These are phyloP conservation scores for Poeciliopsis retropinna DNA, from an alignment of 2,113 vertebrate genomes.

Conservation along the genomic window DNA sequence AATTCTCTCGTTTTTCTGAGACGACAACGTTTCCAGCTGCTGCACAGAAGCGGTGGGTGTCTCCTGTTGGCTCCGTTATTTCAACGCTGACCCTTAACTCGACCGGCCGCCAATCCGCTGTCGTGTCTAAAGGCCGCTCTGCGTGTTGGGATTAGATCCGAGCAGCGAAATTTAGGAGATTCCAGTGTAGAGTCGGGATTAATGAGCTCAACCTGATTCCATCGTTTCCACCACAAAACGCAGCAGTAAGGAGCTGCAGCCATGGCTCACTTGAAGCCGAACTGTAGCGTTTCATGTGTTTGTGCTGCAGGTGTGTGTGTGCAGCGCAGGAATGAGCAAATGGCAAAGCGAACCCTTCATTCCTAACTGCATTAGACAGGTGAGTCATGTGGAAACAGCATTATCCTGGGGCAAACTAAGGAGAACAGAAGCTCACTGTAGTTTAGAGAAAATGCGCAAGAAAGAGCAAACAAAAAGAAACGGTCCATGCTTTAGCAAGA, in stretches of 20 bases:
- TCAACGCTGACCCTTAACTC: constrained; percentile 22
- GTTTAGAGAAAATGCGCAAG: constrained; percentile 41
- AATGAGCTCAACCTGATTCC: constrained; percentile 48
- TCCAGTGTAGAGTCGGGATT: constrained; percentile 46
- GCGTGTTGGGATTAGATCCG: constrained; percentile 40
- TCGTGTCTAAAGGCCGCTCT: constrained; percentile 25
- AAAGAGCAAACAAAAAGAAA: constrained; percentile 13
- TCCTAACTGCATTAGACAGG: constrained; percentile 52
- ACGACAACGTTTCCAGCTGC: not conserved
- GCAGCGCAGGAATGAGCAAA: constrained; percentile 1
- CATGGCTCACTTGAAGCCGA: constrained; percentile 6
- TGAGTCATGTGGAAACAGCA: constrained; percentile 55
- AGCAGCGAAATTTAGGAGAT: constrained; percentile 32
- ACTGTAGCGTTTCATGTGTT: constrained; percentile 14
- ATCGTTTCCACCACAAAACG: constrained; percentile 44
- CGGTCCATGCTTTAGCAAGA: constrained; percentile 8
- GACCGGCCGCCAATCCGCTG: constrained; percentile 22
- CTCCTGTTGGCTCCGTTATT: constrained; percentile 5
- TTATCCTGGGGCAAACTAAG: constrained; percentile 35
- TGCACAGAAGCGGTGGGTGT: constrained; percentile 1
- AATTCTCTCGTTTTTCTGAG: not conserved
- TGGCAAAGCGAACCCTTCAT: constrained; percentile 13
- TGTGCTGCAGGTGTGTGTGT: constrained; percentile 15
- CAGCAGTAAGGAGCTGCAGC: constrained; percentile 6
- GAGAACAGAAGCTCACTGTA: constrained; percentile 18